Evolutionary conservation across 2,797 vertebrate species (phyloP), one percentile per base, ranked within the genome.

Genomic region (Odontamblyopus lacepedii): DNA sequence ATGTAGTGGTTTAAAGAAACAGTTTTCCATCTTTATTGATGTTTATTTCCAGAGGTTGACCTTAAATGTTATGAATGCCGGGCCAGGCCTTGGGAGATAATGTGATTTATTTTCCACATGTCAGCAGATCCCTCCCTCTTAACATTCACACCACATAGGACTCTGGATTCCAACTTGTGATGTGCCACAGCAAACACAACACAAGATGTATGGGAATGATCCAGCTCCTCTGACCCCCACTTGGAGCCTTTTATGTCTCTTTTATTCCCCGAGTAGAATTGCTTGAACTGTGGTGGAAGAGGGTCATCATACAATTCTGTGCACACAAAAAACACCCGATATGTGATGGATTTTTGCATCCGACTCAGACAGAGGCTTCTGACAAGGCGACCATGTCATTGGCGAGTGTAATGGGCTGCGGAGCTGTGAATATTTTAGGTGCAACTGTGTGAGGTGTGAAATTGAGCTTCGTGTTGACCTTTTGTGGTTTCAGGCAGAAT

Each of bases 71-170:
- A 53, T 19, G 50, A 53, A 19, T 18, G 18, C 50, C 19, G 50
- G 2, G 3, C 12, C 11, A 44, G 41, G 41, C 3, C 27, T 16
- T 15, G 5, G 57, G 86, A 87, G 85, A 83, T 71, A 13, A 60
- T 78, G 84, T 84, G 84, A 71, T 35, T 62, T 63, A 7, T 72
- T 86, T 87, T 81, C 76, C 63, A 15, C 62, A 29, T 77, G 79
- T 88, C 83, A 84, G 73, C 83, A 79, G 27, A 77, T 78, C 69
- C 66, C 65, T 86, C 89, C 84, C 80, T 90, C 78, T 91, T 79
- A 76, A 78, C 84, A 92, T 92, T 91, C 91, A 83, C 72, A 69
- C 64, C 82, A 78, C 87, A 85, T 79, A 77, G 75, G 76, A 73
- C 69, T 62, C 41, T 50, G 82, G 80, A 77, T 83, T 85, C 83